Conservation (phyloP, 2,113 vertebrate genomes). For the Meleagris gallopavo region DNA sequence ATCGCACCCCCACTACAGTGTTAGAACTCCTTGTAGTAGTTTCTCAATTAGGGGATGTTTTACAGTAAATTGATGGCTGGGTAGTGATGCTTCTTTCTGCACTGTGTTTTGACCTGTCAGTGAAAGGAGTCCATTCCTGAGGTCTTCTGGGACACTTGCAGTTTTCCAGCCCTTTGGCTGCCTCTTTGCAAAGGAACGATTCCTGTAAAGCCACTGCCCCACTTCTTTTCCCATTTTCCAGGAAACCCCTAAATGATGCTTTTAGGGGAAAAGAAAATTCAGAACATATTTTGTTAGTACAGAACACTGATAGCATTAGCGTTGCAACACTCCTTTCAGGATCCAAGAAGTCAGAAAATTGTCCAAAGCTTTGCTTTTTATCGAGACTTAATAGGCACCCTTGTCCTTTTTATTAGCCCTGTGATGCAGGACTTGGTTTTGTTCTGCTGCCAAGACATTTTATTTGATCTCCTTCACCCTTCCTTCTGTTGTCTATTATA, state of each 20-base stretch:
- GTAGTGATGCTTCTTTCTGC: background rate
- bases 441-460: background rate
- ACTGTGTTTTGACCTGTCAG: background rate
- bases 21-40: background rate
- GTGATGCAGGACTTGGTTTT: background rate
- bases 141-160: background rate
- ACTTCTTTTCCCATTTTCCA: background rate
- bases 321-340: background rate
- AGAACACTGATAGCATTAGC: constrained; percentile 16
- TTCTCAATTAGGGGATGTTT: background rate
- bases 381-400: background rate
- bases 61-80: background rate
- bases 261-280: background rate
- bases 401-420: background rate
- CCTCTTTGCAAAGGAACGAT: background rate
- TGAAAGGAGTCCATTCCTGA: background rate
- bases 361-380: constrained; percentile 17
- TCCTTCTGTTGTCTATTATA: background rate
- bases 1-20: accelerated
- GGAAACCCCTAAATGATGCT: constrained; percentile 23
- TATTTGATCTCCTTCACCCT: background rate
- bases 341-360: constrained; percentile 41
- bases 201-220: background rate
- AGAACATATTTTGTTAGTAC: background rate
- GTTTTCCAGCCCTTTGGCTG: constrained; percentile 1